These are phyloP conservation scores for Fopius arisanus DNA, from an alignment of 1,140 invertebrate species.

Conservation along the genomic window DNA sequence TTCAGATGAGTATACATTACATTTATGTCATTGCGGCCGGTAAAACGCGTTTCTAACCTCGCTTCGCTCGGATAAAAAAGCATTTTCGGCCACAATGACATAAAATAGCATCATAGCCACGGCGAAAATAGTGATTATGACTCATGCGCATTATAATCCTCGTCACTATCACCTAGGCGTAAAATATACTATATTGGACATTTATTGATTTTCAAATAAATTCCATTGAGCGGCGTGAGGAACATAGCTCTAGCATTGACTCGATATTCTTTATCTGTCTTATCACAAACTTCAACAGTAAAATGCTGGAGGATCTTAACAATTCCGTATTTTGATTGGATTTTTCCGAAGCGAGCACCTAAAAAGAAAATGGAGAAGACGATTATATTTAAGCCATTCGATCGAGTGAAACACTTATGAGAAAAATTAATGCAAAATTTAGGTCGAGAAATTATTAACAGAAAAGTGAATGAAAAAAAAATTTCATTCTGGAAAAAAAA, in stretches of 20 bases:
- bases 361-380: constrained; percentile 27
- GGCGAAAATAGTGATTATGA: too few species aligned
- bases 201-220: constrained; percentile 44
- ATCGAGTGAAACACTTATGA: neutral
- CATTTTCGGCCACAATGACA: too few species aligned
- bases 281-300: constrained; percentile 49
- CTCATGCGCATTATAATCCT: too few species aligned
- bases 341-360: constrained; percentile 58
- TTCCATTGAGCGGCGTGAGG: constrained; percentile 37
- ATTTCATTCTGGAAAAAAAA: neutral
- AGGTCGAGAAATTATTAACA: too few species aligned
- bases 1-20: too few species aligned
- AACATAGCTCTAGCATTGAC: constrained; percentile 36
- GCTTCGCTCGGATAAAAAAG: too few species aligned
- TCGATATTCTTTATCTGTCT: constrained; percentile 47
- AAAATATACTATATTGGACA: too few species aligned
- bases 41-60: too few species aligned
- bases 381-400: neutral
- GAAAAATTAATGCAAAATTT: neutral
- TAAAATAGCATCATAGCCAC: too few species aligned
- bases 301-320: constrained; percentile 59
- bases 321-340: constrained; percentile 64
- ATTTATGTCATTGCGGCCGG: too few species aligned
- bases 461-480: neutral
- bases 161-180: too few species aligned